Evolutionary conservation across 2,797 vertebrate species (phyloP), one percentile per base, ranked within the genome.

Genomic region (Buphagus erythrorhynchus): DNA sequence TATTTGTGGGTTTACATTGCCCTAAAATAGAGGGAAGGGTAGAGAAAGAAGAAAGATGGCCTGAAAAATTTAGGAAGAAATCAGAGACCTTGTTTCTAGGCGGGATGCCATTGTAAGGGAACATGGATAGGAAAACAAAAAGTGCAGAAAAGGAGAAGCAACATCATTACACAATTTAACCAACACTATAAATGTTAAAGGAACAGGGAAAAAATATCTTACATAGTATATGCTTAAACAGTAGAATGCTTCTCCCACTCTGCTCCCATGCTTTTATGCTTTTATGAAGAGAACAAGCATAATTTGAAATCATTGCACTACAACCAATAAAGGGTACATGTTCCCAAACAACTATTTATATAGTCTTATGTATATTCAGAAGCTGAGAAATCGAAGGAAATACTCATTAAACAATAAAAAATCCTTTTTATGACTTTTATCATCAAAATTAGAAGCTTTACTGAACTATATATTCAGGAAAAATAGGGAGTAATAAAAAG

Each of bases 401-500:
- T 38, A 75, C 26, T 90, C 93, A 94, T 95, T 95, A 95, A 96
- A 90, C 73, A 93, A 95, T 94, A 94, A 96, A 90, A 62, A 52
- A 43, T 94, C 55, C 18, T 91, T 92, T 96, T 94, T 86, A 95
- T 86, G 18, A 91, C 65, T 96, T 94, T 87, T 78, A 40, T 86
- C 71, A 86, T 93, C 82, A 79, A 81, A 88, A 95, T 95, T 94
- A 96, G 66, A 88, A 95, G 87, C 42, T 95, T 94, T 95, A 88
- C 91, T 69, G 66, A 96, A 94, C 79, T 93, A 94, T 90, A 90
- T 96, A 95, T 90, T 84, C 95, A 86, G 69, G 62, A 95, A 93
- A 95, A 96, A 86, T 76, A 90, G 51, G 29, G 77, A 86, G 83
- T 51, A 90, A 93, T 94, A 92, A 96, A 97, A 96, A 96, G 82